Percentiles rank a stretch among this genome's conserved stretches.
These are phyloP conservation scores for Zosterops pallidus DNA, from an alignment of 2,113 vertebrate species.

Conservation along the genomic window DNA sequence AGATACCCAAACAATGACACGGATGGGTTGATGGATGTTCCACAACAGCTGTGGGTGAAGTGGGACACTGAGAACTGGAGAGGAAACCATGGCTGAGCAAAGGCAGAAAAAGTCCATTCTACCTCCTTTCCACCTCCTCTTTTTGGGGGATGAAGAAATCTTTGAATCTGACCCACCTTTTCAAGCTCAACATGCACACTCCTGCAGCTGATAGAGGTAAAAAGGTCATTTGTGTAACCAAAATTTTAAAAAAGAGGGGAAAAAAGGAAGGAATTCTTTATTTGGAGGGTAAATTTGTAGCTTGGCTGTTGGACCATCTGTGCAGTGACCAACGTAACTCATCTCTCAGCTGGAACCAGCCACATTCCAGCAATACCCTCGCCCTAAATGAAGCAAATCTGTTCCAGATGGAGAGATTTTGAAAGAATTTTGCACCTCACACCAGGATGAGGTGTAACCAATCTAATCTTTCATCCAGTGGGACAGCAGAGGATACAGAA, in stretches of 20 bases:
- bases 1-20: neutral
- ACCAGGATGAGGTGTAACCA: neutral
- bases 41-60: neutral
- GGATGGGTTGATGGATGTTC: neutral
- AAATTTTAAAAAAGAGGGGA: accelerated
- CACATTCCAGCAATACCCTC: neutral
- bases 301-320: neutral
- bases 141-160: neutral
- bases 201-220: neutral
- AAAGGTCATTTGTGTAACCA: neutral
- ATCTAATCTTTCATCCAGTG: neutral
- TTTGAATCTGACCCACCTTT: neutral
- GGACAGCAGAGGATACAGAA: neutral
- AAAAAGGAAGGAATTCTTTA: neutral
- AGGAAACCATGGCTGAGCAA: neutral
- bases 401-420: neutral
- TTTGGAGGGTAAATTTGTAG: neutral
- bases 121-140: neutral
- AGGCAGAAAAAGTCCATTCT: neutral
- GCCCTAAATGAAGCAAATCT: neutral
- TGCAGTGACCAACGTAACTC: neutral
- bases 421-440: neutral
- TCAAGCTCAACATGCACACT: neutral
- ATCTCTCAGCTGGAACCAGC: neutral
- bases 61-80: neutral